Base-by-base conservation (phyloP, 2,113 vertebrate genomes). In the Triplophysa siluroides region DNA sequence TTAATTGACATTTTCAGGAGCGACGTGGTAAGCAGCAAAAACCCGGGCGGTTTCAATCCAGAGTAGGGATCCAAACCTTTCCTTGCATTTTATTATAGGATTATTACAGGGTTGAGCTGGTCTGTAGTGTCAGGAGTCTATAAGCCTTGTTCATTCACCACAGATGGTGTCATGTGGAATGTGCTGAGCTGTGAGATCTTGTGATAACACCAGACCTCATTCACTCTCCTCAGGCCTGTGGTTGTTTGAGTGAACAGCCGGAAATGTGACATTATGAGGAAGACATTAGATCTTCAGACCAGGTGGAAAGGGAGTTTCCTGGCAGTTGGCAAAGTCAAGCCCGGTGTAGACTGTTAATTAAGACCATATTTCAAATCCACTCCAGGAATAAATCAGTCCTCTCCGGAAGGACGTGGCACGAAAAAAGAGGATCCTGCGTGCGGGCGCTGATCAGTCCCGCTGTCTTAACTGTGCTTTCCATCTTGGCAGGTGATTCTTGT, bases 401-500 rank as follows among this genome's bases (percentile, higher is more conserved):
- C 81, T 80, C 66, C 73, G 50, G 82, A 74, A 71, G 41, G 84
- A 83, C 54, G 80, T 41, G 26, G 73, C 43, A 79, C 62, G 71
- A 78, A 80, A 58, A 64, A 54, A 18, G 19, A 47, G 81, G 56
- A 83, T 56, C 18, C 72, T 13, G 56, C 61, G 3, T 74, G 56
- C 68, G 47, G 67, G 6, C 68, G 78, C 86, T 84, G 84, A 87
- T 88, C 62, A 87, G 85, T 89, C 84, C 82, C 64, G 69, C 26
- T 64, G 81, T 82, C 81, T 88, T 90, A 88, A 89, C 90, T 89
- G 85, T 81, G 76, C 76, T 84, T 77, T 86, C 80, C 63, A 78
- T 87, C 83, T 87, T 83, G 79, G 85, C 78, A 69, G 80, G 75
- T 41, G 73, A 86, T 71, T 54, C 79, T 66, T 8, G 16, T 62